Conservation (phyloP, 2,113 vertebrate genomes). For the Neodontobutis hainanensis region DNA sequence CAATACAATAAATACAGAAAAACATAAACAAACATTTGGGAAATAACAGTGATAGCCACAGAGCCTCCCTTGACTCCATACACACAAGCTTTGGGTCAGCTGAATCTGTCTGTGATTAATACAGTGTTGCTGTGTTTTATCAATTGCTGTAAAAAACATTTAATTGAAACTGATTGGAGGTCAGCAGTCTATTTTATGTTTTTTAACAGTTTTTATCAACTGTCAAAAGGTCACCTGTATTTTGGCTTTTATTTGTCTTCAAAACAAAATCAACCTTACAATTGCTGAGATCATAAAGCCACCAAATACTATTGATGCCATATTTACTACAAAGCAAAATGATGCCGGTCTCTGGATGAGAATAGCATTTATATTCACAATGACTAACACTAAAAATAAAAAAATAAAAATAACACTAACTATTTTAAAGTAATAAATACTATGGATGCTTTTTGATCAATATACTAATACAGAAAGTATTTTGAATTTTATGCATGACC, state of each 20-base stretch:
- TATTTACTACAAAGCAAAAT: too few species aligned
- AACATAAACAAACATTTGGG: slow-evolving; percentile 68
- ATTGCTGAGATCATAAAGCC: too few species aligned
- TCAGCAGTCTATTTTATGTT: slow-evolving; percentile 20
- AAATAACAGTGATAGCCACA: slow-evolving; percentile 48
- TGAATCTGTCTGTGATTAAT: slow-evolving; percentile 18
- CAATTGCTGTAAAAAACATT: slow-evolving; percentile 14
- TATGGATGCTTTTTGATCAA: background rate
- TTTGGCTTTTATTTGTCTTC: slow-evolving; percentile 11
- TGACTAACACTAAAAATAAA: too few species aligned
- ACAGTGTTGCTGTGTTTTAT: slow-evolving; percentile 18
- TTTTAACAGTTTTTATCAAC: slow-evolving; percentile 20
- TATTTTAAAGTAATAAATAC: too few species aligned
- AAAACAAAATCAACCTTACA: background rate
- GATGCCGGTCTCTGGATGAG: too few species aligned
- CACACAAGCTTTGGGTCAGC: slow-evolving; percentile 3
- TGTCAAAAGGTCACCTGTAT: slow-evolving; percentile 19
- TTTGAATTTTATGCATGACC: slow-evolving; percentile 18
- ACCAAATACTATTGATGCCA: too few species aligned
- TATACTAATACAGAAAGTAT: background rate
- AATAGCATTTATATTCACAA: too few species aligned
- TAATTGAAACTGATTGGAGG: slow-evolving; percentile 39
- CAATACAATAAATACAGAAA: slow-evolving; percentile 73
- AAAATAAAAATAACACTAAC: too few species aligned
- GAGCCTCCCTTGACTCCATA: background rate